phyloP scores from a whole-genome alignment of 2,113 vertebrate species.

The Ifrita kowaldi region DNA sequence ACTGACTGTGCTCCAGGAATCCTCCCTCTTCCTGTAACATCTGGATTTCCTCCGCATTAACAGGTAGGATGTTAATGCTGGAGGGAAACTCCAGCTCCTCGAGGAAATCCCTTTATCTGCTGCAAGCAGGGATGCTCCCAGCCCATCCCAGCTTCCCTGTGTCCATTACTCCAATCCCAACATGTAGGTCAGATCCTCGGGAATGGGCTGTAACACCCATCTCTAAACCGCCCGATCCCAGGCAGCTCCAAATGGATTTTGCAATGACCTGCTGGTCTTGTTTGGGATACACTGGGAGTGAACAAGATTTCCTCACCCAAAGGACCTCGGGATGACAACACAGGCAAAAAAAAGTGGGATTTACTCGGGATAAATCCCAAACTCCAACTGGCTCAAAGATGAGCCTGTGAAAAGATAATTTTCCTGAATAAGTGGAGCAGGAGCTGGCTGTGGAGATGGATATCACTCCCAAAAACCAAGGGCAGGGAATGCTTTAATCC shows the following conservation, averaged over 20 bases:
- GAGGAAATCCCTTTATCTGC: neutral
- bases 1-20: accelerated
- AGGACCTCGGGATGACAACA: neutral
- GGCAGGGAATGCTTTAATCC: neutral
- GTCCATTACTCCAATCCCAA: accelerated
- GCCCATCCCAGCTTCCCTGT: neutral
- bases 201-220: neutral
- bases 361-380: neutral
- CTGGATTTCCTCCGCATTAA: neutral
- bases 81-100: neutral
- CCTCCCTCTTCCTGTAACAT: neutral
- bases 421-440: neutral
- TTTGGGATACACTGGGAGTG: neutral
- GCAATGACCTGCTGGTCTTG: constrained; percentile 22
- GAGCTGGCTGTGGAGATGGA: neutral
- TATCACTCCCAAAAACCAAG: neutral
- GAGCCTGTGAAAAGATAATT: neutral
- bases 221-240: accelerated
- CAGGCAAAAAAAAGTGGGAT: neutral
- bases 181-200: neutral
- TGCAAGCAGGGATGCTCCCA: neutral
- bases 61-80: accelerated
- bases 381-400: neutral
- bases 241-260: neutral
- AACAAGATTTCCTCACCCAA: neutral